Evolutionary conservation across 2,113 vertebrate species (phyloP).

Genomic region (Hucho hucho): DNA sequence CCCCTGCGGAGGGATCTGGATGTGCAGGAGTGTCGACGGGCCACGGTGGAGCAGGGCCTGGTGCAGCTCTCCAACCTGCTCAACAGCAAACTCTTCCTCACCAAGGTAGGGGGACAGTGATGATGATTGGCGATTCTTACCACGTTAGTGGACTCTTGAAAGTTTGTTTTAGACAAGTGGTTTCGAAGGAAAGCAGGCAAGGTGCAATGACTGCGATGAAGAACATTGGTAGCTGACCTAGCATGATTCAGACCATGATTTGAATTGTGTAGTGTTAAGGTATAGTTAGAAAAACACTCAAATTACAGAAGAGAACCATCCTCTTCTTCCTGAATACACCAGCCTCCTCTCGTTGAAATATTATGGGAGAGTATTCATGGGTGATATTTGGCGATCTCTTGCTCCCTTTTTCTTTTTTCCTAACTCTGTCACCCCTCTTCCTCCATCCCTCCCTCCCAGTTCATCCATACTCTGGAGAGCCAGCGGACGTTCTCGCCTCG

Average conservation of each 20-base stretch:
- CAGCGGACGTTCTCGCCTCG: conserved; percentile 93
- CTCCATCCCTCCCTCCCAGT: conserved; percentile 61
- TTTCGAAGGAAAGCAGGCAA: too few species aligned
- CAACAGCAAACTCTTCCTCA: conserved; percentile 98
- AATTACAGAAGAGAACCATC: background rate
- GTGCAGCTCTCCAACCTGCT: conserved; percentile 96
- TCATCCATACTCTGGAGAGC: conserved; percentile 96
- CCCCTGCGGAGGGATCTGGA: conserved; percentile 90
- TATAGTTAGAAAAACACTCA: background rate
- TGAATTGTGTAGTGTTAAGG: too few species aligned
- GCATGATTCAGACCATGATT: too few species aligned
- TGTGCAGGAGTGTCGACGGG: conserved; percentile 88
- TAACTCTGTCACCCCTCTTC: background rate
- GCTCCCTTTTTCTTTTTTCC: background rate
- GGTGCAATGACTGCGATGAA: too few species aligned
- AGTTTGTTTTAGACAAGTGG: too few species aligned
- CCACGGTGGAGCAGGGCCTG: conserved; percentile 95
- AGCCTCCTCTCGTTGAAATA: background rate
- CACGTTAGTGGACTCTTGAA: too few species aligned
- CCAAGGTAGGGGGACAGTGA: conserved; percentile 78
- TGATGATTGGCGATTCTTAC: accelerated
- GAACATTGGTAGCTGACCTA: too few species aligned
- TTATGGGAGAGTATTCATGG: background rate
- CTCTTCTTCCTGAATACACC: too few species aligned
- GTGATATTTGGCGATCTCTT: background rate